Conservation (phyloP, 2,113 vertebrate genomes). For the Ciconia stormi region DNA sequence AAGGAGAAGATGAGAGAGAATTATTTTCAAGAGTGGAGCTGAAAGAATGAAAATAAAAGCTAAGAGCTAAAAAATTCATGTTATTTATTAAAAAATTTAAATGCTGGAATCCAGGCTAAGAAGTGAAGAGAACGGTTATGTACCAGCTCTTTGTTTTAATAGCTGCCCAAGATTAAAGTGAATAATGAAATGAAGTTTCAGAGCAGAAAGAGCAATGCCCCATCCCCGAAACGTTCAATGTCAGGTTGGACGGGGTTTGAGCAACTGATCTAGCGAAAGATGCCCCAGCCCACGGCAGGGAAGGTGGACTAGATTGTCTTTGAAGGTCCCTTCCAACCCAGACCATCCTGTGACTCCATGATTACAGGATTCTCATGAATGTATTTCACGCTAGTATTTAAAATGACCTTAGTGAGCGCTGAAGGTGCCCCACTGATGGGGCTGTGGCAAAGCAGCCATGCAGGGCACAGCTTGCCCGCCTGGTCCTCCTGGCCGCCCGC, state of each 20-base stretch:
- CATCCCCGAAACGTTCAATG: not conserved
- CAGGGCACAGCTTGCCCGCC: not conserved
- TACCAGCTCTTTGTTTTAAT: not conserved
- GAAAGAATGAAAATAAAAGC: slow-evolving; percentile 6
- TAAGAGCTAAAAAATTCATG: not conserved
- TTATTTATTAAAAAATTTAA: not conserved
- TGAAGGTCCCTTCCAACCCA: not conserved
- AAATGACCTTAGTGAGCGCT: not conserved
- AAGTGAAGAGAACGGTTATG: not conserved
- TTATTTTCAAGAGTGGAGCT: slow-evolving; percentile 2
- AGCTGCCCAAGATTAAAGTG: not conserved
- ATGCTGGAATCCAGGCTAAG: not conserved
- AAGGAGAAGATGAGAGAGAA: slow-evolving; percentile 7
- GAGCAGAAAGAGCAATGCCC: not conserved
- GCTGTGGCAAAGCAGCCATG: not conserved
- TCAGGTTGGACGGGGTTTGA: not conserved
- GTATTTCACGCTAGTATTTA: not conserved
- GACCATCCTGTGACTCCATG: not conserved
- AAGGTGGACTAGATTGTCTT: not conserved
- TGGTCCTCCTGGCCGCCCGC: not conserved
- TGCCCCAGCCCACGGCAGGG: not conserved
- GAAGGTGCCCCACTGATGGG: not conserved
- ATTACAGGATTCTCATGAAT: not conserved
- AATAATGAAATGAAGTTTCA: not conserved
- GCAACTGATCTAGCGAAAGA: not conserved